Percentiles rank a stretch among this genome's conserved stretches.
Evolutionary conservation across 2,113 vertebrate species (phyloP).

Genomic region (Oxyura jamaicensis): DNA sequence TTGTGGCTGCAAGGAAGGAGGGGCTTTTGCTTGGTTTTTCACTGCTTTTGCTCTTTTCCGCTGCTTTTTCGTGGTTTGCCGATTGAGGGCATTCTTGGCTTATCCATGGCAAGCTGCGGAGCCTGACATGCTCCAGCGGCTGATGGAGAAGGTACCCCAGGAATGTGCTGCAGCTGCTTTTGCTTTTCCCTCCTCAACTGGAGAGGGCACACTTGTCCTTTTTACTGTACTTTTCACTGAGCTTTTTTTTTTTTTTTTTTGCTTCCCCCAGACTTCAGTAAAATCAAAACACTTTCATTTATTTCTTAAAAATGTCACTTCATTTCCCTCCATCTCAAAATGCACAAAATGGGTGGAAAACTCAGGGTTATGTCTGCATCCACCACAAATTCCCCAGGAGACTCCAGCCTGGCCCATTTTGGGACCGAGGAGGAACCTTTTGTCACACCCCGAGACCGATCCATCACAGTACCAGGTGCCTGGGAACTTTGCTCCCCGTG

Average conservation of each 20-base stretch:
- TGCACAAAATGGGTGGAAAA: neutral
- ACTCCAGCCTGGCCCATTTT: neutral
- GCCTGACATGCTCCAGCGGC: neutral
- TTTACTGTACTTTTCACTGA: neutral
- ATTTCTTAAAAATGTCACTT: neutral
- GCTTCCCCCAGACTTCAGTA: neutral
- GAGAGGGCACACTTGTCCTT: conserved; percentile 41
- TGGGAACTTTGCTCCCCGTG: neutral
- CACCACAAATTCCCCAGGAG: neutral
- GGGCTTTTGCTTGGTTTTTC: neutral
- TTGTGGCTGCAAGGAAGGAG: neutral
- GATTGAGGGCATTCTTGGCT: conserved; percentile 71
- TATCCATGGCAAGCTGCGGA: neutral
- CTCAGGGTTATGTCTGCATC: neutral
- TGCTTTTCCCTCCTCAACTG: neutral
- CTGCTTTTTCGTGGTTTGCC: neutral
- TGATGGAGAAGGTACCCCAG: neutral
- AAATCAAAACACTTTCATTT: neutral
- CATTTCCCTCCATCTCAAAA: neutral
- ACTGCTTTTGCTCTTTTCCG: neutral
- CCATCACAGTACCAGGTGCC: neutral
- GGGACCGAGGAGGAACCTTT: neutral
- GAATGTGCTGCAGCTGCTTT: neutral
- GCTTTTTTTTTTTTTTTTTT: accelerated
- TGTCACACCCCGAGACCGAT: neutral